phyloP scores from a whole-genome alignment of 2,113 vertebrate genomes.

The Myocastor coypus region DNA sequence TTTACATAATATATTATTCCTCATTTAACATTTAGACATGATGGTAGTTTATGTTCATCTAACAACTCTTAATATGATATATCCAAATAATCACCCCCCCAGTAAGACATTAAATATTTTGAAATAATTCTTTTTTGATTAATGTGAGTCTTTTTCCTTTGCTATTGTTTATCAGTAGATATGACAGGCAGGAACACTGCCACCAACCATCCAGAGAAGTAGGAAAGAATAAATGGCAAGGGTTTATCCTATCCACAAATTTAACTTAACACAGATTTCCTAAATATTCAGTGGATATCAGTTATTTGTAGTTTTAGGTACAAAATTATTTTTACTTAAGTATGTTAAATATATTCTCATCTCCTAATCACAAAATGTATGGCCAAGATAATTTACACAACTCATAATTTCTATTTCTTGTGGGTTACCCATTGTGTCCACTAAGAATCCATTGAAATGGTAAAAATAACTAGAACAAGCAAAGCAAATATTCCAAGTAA shows the following conservation, averaged over 20 bases:
- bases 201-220: neutral
- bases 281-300: neutral
- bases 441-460: neutral
- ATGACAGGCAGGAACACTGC: neutral
- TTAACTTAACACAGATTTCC: neutral
- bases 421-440: neutral
- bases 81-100: neutral
- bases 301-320: neutral
- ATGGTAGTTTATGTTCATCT: neutral
- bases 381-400: neutral
- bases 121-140: neutral
- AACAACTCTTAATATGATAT: neutral
- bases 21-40: neutral
- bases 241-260: neutral
- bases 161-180: neutral
- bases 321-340: neutral
- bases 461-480: neutral
- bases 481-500: neutral
- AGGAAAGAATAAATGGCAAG: neutral
- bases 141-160: neutral
- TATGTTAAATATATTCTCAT: neutral
- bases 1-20: neutral
- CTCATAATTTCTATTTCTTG: neutral
- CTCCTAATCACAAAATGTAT: constrained; percentile 2
- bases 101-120: neutral